Percentiles rank a stretch among this genome's conserved stretches.
Conservation (phyloP, 2,888 invertebrate genomes). For the Drosophila buzzatii region DNA sequence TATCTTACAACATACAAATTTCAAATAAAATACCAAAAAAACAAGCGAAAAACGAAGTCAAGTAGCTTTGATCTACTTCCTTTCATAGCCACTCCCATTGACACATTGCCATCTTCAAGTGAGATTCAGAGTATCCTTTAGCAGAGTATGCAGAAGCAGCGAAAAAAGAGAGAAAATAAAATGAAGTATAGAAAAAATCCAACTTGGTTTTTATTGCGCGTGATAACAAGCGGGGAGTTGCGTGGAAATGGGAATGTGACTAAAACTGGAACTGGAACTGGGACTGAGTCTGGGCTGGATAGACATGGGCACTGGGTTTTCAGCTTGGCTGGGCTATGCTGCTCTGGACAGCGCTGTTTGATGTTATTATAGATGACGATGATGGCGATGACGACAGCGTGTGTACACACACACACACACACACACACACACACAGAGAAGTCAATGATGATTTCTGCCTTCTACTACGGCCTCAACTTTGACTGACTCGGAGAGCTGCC, state of each 20-base stretch:
- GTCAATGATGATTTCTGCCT: conserved; percentile 55
- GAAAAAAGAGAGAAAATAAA: conserved; percentile 6
- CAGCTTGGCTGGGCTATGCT: conserved; percentile 16
- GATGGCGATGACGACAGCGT: conserved; percentile 65
- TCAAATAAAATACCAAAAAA: background rate
- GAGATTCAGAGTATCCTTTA: conserved; percentile 41
- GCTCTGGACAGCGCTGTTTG: conserved; percentile 71
- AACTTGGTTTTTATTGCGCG: conserved; percentile 75
- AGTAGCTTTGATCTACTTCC: conserved; percentile 1
- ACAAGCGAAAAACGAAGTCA: background rate
- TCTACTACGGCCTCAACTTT: conserved; percentile 19
- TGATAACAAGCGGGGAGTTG: conserved; percentile 75
- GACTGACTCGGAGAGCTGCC: conserved; percentile 55
- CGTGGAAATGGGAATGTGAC: conserved; percentile 30
- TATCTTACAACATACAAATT: too few relatives aligned
- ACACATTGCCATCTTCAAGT: conserved; percentile 45
- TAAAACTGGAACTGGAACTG: background rate
- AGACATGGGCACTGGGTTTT: conserved; percentile 50
- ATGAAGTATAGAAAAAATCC: conserved; percentile 35
- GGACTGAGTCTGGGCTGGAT: conserved; percentile 15
- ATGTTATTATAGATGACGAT: conserved; percentile 79
- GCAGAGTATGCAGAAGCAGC: conserved; percentile 37
- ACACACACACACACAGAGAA: conserved; percentile 2
- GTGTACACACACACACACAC: conserved; percentile 28
- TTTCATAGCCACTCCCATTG: conserved; percentile 39